Percentiles rank a stretch among this genome's conserved stretches.
Conservation (phyloP, 2,113 vertebrate genomes). For the Nycticebus coucang region DNA sequence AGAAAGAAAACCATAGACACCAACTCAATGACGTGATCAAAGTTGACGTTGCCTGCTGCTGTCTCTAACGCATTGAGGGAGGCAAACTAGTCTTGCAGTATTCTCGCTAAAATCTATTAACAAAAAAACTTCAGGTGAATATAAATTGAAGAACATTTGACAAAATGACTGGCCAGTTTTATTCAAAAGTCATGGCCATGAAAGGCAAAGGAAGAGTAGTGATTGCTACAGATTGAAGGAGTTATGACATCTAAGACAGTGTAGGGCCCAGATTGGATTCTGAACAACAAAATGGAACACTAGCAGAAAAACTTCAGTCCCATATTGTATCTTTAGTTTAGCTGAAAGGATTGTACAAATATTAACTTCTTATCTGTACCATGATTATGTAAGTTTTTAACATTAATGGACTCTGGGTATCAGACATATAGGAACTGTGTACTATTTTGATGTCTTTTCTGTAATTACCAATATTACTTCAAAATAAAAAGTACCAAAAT, state of each 20-base stretch:
- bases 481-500: slow-evolving; percentile 19
- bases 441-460: neutral
- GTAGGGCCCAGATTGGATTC: neutral
- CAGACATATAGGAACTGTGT: neutral
- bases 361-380: neutral
- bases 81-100: neutral
- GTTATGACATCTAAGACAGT: neutral
- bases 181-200: neutral
- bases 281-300: neutral
- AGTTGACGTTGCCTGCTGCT: neutral
- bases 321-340: neutral
- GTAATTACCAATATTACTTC: neutral
- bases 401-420: neutral
- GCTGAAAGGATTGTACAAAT: neutral
- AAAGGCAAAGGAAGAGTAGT: neutral
- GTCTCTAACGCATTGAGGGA: neutral
- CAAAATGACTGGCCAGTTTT: neutral
- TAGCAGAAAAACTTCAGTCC: neutral
- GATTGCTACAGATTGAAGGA: neutral
- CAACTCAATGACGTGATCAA: neutral
- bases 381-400: neutral
- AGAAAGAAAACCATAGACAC: neutral
- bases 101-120: neutral
- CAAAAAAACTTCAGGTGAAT: neutral
- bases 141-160: neutral